Evolutionary conservation across 30 jellyfish, hydroid and myxozoan genomes (phyloP), one percentile per base, ranked within the genome.

Genomic region (Clytia hemisphaerica): DNA sequence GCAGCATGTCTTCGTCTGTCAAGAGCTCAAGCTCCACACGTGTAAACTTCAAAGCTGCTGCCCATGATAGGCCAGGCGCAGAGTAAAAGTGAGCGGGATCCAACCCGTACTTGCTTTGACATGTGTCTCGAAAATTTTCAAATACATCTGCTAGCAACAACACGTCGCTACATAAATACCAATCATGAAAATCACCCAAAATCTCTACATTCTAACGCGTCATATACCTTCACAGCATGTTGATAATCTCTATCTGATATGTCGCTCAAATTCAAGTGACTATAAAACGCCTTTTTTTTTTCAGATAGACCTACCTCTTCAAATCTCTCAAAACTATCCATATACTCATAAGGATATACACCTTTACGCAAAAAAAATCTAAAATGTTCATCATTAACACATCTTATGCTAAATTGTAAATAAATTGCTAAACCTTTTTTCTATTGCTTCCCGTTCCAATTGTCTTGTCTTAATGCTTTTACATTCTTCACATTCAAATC

Each of bases 1-100:
- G 32, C 74, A 63, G 18, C 38, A 18, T 25, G 21, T 36, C 12
- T 16, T n/a, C 24, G 74, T 63, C 76, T 16, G 36, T 63, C n/a
- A 63, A 24, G 6, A 63, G 30, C 30, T 29, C 69, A 15, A 63
- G 4, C n/a, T 33, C 6, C 16, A 63, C 25, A 18, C 29, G 19
- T 27, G 76, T 63, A 21, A 4, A 26, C 38, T 37, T 33, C 30
- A 31, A 37, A n/a, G 71, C 71, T 4, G 76, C 69, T 26, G 7
- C 76, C 76, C 76, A 79, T 2, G 88, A 31, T 29, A 79, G 53
- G 6, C 93, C 93, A 21, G 93, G 88, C 22, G 78, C 4, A 37
- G 85, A 67, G 58, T 7, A 78, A 55, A 53, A 69, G 35, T 49
- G 73, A 35, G 62, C 27, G 25, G 86, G 93, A 58, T 79, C 88